A percentile compares a stretch with the other conserved stretches of the same genome.
Evolutionary conservation across 2,888 invertebrate species (phyloP).

Genomic region (Acrobasis suavella): DNA sequence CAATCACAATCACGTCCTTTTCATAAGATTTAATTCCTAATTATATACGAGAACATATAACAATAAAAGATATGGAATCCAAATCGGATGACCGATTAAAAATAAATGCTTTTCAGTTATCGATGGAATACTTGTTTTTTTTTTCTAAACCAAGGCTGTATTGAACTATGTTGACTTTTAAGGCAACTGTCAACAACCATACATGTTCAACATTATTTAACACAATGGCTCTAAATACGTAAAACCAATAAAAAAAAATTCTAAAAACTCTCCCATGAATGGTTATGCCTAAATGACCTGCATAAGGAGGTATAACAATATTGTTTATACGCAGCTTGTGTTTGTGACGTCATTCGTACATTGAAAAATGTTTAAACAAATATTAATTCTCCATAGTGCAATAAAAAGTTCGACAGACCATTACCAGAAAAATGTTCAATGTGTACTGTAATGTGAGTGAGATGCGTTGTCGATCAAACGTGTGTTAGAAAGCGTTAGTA

Average conservation of each 20-base stretch:
- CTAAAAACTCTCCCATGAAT: neutral
- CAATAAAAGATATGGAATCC: neutral
- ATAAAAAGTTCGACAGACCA: conserved; percentile 33
- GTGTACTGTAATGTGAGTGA: conserved; percentile 76
- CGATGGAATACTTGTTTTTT: neutral
- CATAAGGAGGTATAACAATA: conserved; percentile 6
- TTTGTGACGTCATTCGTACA: neutral
- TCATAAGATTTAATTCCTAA: neutral
- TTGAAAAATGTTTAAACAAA: conserved; percentile 23
- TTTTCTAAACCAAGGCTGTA: neutral
- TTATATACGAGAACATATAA: neutral
- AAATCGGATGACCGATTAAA: neutral
- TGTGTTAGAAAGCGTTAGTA: conserved; percentile 61
- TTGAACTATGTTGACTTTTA: neutral
- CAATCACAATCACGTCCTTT: too few species aligned
- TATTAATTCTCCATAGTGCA: conserved; percentile 38
- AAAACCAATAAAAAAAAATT: conserved; percentile 2
- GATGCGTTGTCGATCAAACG: conserved; percentile 56
- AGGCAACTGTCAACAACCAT: conserved; percentile 1
- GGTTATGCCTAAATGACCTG: neutral
- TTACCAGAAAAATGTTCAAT: conserved; percentile 61
- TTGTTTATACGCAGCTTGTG: neutral
- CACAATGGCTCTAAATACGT: conserved; percentile 9
- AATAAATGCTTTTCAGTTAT: neutral
- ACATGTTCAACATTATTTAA: conserved; percentile 6